Evolutionary conservation across 2,797 vertebrate species (phyloP), one percentile per base, ranked within the genome.

Genomic region (Labeo calbasu): DNA sequence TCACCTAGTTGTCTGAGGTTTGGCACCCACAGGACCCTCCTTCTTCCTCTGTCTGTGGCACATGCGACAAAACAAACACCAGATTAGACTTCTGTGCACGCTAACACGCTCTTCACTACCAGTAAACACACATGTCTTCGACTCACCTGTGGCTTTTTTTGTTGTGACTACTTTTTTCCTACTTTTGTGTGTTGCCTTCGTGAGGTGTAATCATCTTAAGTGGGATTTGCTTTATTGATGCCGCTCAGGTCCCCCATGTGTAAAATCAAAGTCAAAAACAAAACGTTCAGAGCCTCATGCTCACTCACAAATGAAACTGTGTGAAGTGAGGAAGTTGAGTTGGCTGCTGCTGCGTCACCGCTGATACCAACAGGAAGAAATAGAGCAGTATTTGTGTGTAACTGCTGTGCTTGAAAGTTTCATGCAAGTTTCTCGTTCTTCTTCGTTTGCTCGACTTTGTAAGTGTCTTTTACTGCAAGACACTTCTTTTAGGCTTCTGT

Each of bases 341-440:
- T 80, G 81, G 81, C 72, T 61, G 84, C 85, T 88, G 89, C 89
- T 84, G 81, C 88, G 87, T 88, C 90, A 89, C 83, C 69, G 65
- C 61, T 85, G 78, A 89, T 88, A 87, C 91, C 86, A 90, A 92
- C 93, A 94, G 94, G 93, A 94, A 95, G 93, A 92, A 93, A 93
- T 89, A 84, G 90, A 61, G 84, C 55, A 75, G 85, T 69, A 81
- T 75, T 82, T 88, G 77, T 71, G 83, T 77, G 5, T 82, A 75
- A 73, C 50, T 59, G 28, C 68, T 53, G 19, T 68, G 68, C 50
- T 65, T 36, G 77, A 80, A 19, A 59, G 68, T 73, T 75, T 25
- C 14, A 61, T 53, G 75, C 17, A 69, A 21, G 61, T 51, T 51
- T 40, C 21, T 61, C 23, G 32, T 5, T 73, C 48, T 19, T 46